Percentiles rank a stretch among this genome's conserved stretches.
phyloP scores from a whole-genome alignment of 2,888 invertebrate species.

The Drosophila anomalata region DNA sequence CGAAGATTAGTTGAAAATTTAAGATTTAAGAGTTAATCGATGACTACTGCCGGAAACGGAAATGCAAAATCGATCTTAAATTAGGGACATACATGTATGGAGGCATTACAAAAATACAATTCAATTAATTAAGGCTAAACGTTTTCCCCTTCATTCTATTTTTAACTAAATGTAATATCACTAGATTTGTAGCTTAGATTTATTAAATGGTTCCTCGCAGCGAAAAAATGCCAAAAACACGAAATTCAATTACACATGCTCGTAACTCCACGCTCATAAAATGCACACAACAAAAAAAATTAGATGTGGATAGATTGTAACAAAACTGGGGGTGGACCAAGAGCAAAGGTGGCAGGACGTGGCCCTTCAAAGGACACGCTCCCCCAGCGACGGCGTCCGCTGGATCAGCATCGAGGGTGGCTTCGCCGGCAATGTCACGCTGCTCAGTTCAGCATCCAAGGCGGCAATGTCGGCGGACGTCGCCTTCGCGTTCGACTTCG shows the following conservation, averaged over 20 bases:
- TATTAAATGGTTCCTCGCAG: constrained; percentile 49
- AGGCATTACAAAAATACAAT: constrained; percentile 48
- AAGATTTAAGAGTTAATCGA: constrained; percentile 10
- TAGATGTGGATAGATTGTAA: constrained; percentile 1
- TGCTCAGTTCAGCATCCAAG: constrained; percentile 67
- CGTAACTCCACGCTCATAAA: constrained; percentile 66
- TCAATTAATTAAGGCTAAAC: constrained; percentile 43
- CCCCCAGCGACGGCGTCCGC: constrained; percentile 83
- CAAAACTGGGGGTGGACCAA: constrained; percentile 4
- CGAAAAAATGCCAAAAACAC: constrained; percentile 68
- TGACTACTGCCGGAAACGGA: constrained; percentile 37
- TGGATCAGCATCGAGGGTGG: constrained; percentile 83
- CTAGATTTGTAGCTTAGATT: constrained; percentile 78
- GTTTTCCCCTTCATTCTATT: constrained; percentile 30
- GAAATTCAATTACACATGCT: constrained; percentile 72
- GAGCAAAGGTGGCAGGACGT: background rate
- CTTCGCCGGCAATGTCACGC: constrained; percentile 75
- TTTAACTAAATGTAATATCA: constrained; percentile 80
- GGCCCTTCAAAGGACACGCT: constrained; percentile 82
- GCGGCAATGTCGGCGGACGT: constrained; percentile 58
- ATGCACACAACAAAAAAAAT: constrained; percentile 46
- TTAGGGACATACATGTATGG: constrained; percentile 8
- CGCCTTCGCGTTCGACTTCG: constrained; percentile 29
- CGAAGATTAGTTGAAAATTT: constrained; percentile 3
- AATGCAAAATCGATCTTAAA: constrained; percentile 32